phyloP scores from a whole-genome alignment of 2,113 vertebrate genomes.

The Phaethon lepturus region DNA sequence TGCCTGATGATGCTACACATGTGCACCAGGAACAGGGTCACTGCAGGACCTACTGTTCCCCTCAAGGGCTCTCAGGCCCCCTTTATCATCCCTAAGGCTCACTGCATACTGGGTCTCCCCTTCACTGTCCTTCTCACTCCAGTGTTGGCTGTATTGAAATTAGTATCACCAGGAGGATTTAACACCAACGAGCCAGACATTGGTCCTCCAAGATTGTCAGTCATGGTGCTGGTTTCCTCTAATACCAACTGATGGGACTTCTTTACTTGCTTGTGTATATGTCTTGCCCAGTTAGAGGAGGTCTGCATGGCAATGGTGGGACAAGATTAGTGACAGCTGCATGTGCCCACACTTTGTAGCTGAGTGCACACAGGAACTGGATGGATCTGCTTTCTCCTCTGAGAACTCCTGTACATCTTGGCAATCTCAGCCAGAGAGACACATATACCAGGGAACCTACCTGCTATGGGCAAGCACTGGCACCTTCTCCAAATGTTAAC shows the following conservation, averaged over 20 bases:
- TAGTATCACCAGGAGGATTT: neutral
- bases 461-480: neutral
- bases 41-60: neutral
- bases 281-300: neutral
- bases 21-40: neutral
- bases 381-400: neutral
- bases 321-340: neutral
- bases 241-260: accelerated
- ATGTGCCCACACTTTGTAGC: neutral
- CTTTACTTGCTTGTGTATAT: neutral
- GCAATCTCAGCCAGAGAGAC: neutral
- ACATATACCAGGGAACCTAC: neutral
- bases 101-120: accelerated
- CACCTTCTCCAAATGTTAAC: neutral
- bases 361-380: neutral
- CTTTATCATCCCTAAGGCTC: neutral
- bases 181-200: neutral
- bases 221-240: neutral
- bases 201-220: no score
- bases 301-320: neutral
- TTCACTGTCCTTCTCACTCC: neutral
- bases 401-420: neutral
- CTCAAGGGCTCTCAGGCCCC: neutral
- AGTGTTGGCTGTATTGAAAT: neutral
- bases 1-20: neutral